Evolutionary conservation across 2,113 vertebrate species (phyloP).

Genomic region (Strix aluco): DNA sequence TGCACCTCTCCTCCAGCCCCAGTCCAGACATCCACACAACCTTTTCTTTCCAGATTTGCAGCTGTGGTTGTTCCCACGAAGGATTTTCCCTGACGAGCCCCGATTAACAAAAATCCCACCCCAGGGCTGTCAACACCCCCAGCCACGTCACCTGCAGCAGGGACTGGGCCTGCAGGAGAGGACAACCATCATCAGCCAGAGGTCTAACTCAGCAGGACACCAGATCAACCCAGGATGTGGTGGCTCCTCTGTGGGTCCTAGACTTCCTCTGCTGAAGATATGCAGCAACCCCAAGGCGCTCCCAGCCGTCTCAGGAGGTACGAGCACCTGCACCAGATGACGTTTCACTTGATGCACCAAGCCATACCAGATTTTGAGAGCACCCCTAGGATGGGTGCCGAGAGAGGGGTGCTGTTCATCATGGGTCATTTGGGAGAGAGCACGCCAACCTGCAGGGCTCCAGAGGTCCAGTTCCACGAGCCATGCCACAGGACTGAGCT

Average conservation of each 20-base stretch:
- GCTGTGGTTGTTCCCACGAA: too few species aligned
- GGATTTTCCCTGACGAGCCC: rapidly evolving
- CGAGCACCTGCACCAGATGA: not conserved
- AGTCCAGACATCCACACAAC: not conserved
- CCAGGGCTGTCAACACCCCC: not conserved
- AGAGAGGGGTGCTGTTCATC: not conserved
- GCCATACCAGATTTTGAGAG: not conserved
- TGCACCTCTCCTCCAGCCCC: not conserved
- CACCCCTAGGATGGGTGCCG: rapidly evolving
- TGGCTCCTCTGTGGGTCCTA: not conserved
- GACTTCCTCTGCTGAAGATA: rapidly evolving
- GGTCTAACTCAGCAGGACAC: not conserved
- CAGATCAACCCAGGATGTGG: rapidly evolving
- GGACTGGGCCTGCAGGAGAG: not conserved
- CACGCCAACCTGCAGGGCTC: rapidly evolving
- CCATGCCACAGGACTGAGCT: rapidly evolving
- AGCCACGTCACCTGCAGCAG: not conserved
- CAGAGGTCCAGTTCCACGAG: not conserved
- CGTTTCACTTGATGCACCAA: not conserved
- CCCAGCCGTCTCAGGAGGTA: not conserved
- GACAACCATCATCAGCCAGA: not conserved
- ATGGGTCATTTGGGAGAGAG: not conserved
- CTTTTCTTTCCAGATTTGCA: not conserved
- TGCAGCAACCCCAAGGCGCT: rapidly evolving
- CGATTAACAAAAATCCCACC: not conserved